These are phyloP conservation scores for Platynereis dumerilii DNA, from an alignment of 2,888 invertebrate species.

Conservation along the genomic window DNA sequence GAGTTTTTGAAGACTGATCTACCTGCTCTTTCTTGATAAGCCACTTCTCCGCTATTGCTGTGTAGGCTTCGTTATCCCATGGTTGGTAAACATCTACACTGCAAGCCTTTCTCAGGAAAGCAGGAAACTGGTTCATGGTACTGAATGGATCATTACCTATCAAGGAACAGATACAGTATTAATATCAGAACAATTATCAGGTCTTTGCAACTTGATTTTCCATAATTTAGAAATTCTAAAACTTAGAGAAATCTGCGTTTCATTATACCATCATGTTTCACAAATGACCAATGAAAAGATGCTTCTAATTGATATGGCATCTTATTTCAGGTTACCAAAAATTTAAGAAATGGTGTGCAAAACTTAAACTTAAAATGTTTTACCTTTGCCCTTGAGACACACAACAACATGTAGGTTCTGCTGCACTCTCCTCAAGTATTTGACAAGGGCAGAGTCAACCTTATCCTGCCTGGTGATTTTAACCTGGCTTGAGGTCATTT, in stretches of 20 bases:
- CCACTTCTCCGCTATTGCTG: slow-evolving; percentile 44
- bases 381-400: slow-evolving; percentile 37
- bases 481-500: slow-evolving; percentile 60
- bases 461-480: slow-evolving; percentile 57
- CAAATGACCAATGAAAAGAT: too few relatives aligned
- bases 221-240: too few relatives aligned
- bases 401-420: slow-evolving; percentile 59
- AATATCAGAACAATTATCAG: too few relatives aligned
- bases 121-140: slow-evolving; percentile 44
- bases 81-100: slow-evolving; percentile 54
- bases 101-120: slow-evolving; percentile 48
- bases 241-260: too few relatives aligned
- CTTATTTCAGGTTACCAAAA: too few relatives aligned
- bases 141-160: too few relatives aligned
- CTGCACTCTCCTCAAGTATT: slow-evolving; percentile 50
- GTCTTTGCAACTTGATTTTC: too few relatives aligned
- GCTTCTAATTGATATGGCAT: too few relatives aligned
- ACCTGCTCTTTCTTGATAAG: slow-evolving; percentile 16
- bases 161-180: too few relatives aligned
- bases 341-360: too few relatives aligned
- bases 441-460: slow-evolving; percentile 56
- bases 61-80: slow-evolving; percentile 53
- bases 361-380: too few relatives aligned
- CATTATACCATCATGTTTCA: too few relatives aligned
- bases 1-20: neutral